These are phyloP conservation scores for Tiliqua scincoides DNA, from an alignment of 2,113 vertebrate species.

Conservation along the genomic window DNA sequence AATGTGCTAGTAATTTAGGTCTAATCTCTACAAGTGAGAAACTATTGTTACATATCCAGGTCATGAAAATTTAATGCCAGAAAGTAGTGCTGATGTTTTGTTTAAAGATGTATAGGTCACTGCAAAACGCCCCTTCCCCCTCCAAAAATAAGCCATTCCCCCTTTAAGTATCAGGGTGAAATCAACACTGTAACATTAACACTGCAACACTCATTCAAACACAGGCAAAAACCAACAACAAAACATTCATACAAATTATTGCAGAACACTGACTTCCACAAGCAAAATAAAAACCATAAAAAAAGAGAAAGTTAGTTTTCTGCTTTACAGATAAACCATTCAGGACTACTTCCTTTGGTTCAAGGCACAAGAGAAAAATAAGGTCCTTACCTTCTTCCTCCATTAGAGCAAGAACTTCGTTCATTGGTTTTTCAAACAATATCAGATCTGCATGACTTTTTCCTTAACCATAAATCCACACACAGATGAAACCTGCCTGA, in stretches of 20 bases:
- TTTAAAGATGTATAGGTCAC: not conserved
- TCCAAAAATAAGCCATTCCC: not conserved
- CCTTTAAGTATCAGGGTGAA: not conserved
- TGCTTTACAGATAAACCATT: not conserved
- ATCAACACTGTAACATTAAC: not conserved
- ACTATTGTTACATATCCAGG: not conserved
- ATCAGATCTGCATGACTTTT: constrained; percentile 36
- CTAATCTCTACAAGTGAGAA: constrained; percentile 26
- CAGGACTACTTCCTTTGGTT: constrained; percentile 17
- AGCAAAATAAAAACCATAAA: constrained; percentile 7
- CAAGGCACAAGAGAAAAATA: not conserved
- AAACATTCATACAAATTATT: not conserved
- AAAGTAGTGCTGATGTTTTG: not conserved
- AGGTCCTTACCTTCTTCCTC: constrained; percentile 57
- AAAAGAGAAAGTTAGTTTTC: not conserved
- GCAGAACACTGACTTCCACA: not conserved
- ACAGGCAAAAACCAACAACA: not conserved
- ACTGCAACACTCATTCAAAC: not conserved
- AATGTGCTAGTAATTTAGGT: constrained; percentile 32
- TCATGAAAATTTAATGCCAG: not conserved
- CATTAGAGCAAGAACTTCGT: constrained; percentile 47
- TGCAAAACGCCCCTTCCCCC: not conserved
- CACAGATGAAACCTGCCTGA: constrained; percentile 30
- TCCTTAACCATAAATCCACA: constrained; percentile 25
- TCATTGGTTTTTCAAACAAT: constrained; percentile 22